Evolutionary conservation across 1,140 invertebrate species (phyloP), one percentile per base, ranked within the genome.

Genomic region (Magallana ariakensis): DNA sequence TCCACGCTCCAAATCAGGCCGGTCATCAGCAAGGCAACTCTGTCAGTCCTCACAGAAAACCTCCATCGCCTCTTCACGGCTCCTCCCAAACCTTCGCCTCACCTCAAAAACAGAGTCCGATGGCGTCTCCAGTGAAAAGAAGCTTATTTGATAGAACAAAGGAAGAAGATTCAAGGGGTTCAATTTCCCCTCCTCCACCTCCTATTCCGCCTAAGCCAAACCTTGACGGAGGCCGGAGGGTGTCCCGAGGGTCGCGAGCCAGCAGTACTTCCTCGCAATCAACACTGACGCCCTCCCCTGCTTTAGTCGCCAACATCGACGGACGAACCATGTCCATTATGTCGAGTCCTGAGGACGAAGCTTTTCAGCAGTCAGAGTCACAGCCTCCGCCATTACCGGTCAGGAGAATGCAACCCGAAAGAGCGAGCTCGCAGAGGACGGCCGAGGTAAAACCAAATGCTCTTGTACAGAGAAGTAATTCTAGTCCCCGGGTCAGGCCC

Each of bases 301-400:
- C 91, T 13, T 86, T 93, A 1, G 91, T 92, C 10, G 92, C 92
- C 16, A 93, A 91, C 83, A 93, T 94, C 57, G 92, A 94, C 85
- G 93, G 92, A 11, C 92, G 92, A 83, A 92, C 91, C 62, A 93
- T 93, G 92, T 94, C 91, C 16, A 85, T 93, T 10, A 87, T 93
- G 4, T 90, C 92, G 3, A 88, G 82, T 84, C 55, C 85, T n/a
- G 82, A 88, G 33, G 83, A 84, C 8, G 81, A 83, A 16, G 70
- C 81, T 7, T 57, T 22, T 56, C 55, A 86, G 16, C 46, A 58
- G 7, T 15, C 56, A 16, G 13, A 66, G 9, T 33, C 81, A 15
- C 46, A 80, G 15, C 66, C 66, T 3, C 46, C 57, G 15, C 62
- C 83, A 0, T 33, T 87, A 10, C 80, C 85, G n/a, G 60, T 87